Base-by-base conservation (phyloP, 2,113 vertebrate species). In the Toxostoma redivivum region DNA sequence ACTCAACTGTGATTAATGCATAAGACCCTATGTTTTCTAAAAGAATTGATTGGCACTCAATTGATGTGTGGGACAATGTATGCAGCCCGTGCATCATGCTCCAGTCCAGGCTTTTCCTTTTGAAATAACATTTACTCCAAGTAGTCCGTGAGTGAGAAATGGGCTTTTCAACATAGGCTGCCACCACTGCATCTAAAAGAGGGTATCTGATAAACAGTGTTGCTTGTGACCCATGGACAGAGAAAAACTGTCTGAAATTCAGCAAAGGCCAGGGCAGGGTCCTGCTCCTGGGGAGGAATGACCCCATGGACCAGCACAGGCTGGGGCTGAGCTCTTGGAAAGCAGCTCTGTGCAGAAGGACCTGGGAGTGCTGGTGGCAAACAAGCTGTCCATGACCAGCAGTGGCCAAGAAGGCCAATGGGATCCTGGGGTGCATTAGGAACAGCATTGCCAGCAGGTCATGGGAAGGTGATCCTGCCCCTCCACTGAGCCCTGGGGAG, bases 41-140 rank as follows among this genome's bases (percentile, higher is more conserved):
- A 84, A 76, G 40, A 31, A 50, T 0, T 0, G 5, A 14, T 1
- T 58, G 9, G 15, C 5, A 9, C 35, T 48, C 65, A 35, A 1
- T 2, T 57, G 20, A 20, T 48, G 24, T 18, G 8, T 28, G 21
- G n/a, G 6, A 9, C 17, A 8, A 48, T 70, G 5, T 20, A 9
- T 24, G 24, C 24, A 86, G 56, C 24, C 54, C 24, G 20, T 42
- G 27, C 21, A 61, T 30, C 30, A 28, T 35, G 24, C 45, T 54
- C 50, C 61, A 60, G 4, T n/a, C 37, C 53, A 64, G 35, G 35
- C 17, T 53, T 78, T 45, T 60, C 27, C 22, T 40, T 77, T 28
- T 18, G 44, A 86, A 82, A 69, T 42, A 37, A 78, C 9, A 15
- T 62, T 82, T 42, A 31, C 31, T 48, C 24, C 14, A 25, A 31